These are phyloP conservation scores for Nasonia oneida DNA, from an alignment of 2,888 invertebrate species.

Conservation along the genomic window DNA sequence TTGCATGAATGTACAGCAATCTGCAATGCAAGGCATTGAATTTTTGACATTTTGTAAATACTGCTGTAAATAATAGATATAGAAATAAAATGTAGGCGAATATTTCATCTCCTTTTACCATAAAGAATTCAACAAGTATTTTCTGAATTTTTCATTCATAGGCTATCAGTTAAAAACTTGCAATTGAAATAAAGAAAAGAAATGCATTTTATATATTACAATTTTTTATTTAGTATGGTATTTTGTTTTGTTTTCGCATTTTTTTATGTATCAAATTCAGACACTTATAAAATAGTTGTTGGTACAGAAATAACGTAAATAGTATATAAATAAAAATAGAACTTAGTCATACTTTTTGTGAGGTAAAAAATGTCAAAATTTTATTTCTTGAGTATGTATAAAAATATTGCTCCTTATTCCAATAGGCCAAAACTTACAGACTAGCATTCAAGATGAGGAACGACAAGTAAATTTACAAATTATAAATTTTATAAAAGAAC, in stretches of 20 bases:
- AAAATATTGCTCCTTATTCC: slow-evolving; percentile 60
- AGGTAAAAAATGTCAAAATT: slow-evolving; percentile 57
- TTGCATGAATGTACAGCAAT: slow-evolving; percentile 58
- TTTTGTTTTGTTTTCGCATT: slow-evolving; percentile 44
- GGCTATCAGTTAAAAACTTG: slow-evolving; percentile 1
- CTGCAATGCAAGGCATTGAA: slow-evolving; percentile 56
- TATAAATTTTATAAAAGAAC: slow-evolving; percentile 50
- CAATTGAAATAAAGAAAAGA: slow-evolving; percentile 7
- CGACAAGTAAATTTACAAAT: slow-evolving; percentile 52
- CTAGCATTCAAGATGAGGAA: slow-evolving; percentile 60
- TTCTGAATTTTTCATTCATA: slow-evolving; percentile 28
- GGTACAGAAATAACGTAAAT: slow-evolving; percentile 38
- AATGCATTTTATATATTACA: slow-evolving; percentile 37
- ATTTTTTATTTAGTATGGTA: slow-evolving; percentile 47
- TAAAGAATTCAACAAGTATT: slow-evolving; percentile 34
- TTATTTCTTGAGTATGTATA: slow-evolving; percentile 48
- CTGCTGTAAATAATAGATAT: slow-evolving; percentile 63
- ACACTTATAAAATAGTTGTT: slow-evolving; percentile 50
- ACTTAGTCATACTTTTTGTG: slow-evolving; percentile 32
- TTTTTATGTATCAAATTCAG: slow-evolving; percentile 43
- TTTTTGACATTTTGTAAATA: slow-evolving; percentile 63
- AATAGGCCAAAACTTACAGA: slow-evolving; percentile 60
- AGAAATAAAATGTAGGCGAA: slow-evolving; percentile 60
- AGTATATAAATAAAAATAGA: slow-evolving; percentile 55
- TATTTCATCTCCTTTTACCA: slow-evolving; percentile 62